Conservation (phyloP, 2,113 vertebrate species). For the Cepphus grylle region DNA sequence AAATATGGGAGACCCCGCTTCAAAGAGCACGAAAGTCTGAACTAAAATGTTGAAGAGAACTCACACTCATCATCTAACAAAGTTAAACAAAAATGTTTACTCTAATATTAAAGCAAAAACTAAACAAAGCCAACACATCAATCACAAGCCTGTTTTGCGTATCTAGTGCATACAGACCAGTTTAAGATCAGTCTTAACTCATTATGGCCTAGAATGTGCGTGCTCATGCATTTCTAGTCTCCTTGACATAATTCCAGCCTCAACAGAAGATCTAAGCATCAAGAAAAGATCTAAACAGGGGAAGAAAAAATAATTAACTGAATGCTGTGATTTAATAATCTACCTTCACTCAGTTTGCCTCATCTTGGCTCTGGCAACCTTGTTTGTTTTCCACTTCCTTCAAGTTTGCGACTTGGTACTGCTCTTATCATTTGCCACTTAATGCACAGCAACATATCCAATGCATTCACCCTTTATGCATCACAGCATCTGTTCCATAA, state of each 20-base stretch:
- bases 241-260: constrained; percentile 7
- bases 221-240: background rate
- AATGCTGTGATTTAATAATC: background rate
- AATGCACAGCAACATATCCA: background rate
- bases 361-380: background rate
- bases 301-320: background rate
- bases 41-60: background rate
- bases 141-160: background rate
- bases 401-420: background rate
- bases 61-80: background rate
- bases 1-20: background rate
- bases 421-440: background rate
- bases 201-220: background rate
- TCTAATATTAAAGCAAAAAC: background rate
- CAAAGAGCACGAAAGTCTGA: background rate
- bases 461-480: background rate
- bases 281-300: background rate
- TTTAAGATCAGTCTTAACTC: background rate
- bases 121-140: background rate
- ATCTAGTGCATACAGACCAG: background rate
- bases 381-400: background rate
- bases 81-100: background rate
- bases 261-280: background rate
- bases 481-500: background rate
- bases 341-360: background rate